Percentiles rank a stretch among this genome's conserved stretches.
These are phyloP conservation scores for Lithophane semibrunnea DNA, from an alignment of 2,888 invertebrate species.

Conservation along the genomic window DNA sequence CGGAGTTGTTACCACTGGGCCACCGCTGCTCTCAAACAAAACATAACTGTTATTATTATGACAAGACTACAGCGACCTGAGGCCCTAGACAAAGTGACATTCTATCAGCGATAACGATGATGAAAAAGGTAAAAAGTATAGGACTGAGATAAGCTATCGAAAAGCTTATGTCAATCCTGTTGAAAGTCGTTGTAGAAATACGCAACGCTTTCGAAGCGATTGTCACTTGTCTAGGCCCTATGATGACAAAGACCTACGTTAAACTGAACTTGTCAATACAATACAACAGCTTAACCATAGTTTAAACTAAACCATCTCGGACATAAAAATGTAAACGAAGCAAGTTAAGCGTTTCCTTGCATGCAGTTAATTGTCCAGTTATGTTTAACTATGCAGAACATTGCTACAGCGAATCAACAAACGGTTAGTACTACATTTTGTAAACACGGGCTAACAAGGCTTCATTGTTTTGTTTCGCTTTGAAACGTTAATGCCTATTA, in stretches of 20 bases:
- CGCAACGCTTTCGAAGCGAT: too few species aligned
- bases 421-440: constrained; percentile 25
- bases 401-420: constrained; percentile 40
- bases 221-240: too few species aligned
- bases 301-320: constrained; percentile 30
- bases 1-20: too few species aligned
- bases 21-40: too few species aligned
- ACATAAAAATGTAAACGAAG: constrained; percentile 50
- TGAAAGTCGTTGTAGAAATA: too few species aligned
- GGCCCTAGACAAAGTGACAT: too few species aligned
- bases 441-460: constrained; percentile 36
- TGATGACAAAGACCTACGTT: not conserved
- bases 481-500: constrained; percentile 26
- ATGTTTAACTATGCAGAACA: constrained; percentile 43
- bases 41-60: not conserved
- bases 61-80: too few species aligned
- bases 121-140: too few species aligned
- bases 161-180: too few species aligned
- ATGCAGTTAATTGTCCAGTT: constrained; percentile 57
- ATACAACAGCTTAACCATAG: constrained; percentile 8
- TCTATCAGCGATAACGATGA: too few species aligned
- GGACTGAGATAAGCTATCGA: too few species aligned
- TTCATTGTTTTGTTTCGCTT: constrained; percentile 33
- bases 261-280: not conserved
- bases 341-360: constrained; percentile 54